phyloP scores from a whole-genome alignment of 1,140 invertebrate genomes.

The Lucilia cuprina region DNA sequence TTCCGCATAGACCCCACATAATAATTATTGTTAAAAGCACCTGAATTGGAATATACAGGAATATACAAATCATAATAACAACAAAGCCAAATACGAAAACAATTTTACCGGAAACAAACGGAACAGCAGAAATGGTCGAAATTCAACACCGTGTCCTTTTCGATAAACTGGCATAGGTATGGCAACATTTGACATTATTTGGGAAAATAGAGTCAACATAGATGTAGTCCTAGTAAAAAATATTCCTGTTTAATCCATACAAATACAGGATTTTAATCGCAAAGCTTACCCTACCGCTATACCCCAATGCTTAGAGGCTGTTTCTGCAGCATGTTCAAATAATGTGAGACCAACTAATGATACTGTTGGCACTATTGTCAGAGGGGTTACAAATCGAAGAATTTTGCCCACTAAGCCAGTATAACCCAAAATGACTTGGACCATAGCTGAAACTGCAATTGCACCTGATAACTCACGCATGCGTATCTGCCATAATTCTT shows the following conservation, averaged over 20 bases:
- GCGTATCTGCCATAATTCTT: slow-evolving; percentile 76
- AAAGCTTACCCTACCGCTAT: slow-evolving; percentile 74
- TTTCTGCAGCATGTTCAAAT: slow-evolving; percentile 78
- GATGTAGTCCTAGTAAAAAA: slow-evolving; percentile 73
- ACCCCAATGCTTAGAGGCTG: slow-evolving; percentile 81
- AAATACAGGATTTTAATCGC: background rate
- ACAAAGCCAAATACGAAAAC: background rate
- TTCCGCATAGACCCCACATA: slow-evolving; percentile 80
- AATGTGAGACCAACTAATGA: slow-evolving; percentile 80
- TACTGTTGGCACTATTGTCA: slow-evolving; percentile 83
- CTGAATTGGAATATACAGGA: slow-evolving; percentile 60
- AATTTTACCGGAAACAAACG: slow-evolving; percentile 81
- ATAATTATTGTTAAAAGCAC: slow-evolving; percentile 81
- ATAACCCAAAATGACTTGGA: slow-evolving; percentile 78
- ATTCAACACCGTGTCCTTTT: slow-evolving; percentile 67
- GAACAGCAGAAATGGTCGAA: slow-evolving; percentile 76
- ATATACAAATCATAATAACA: slow-evolving; percentile 21
- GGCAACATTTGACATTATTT: slow-evolving; percentile 76
- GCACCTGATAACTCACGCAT: slow-evolving; percentile 87
- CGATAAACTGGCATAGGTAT: slow-evolving; percentile 71
- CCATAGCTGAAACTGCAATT: slow-evolving; percentile 80
- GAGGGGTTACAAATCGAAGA: slow-evolving; percentile 77
- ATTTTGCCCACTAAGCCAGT: slow-evolving; percentile 76
- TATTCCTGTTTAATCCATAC: background rate
- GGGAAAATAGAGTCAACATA: slow-evolving; percentile 82